Evolutionary conservation across 2,888 invertebrate genomes (phyloP).

Genomic region (Drosophila demipolita): DNA sequence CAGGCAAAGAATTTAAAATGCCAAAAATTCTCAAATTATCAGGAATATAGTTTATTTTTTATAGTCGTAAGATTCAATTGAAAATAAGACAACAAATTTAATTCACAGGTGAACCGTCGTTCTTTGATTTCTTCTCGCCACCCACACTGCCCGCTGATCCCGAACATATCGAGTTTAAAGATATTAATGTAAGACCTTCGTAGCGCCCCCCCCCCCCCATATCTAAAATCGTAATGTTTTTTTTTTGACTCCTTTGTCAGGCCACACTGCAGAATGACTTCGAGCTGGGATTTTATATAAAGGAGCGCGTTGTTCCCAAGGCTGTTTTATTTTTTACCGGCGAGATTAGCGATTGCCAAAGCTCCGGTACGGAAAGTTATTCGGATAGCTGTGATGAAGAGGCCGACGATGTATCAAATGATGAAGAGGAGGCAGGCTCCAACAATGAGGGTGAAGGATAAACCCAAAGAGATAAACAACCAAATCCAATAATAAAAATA

Average conservation of each 20-base stretch:
- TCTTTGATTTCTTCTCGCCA: conserved; percentile 96
- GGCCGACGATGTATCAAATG: conserved; percentile 53
- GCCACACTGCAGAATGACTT: conserved; percentile 90
- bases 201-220: rapidly evolving
- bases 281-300: conserved; percentile 98
- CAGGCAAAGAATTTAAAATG: not conserved
- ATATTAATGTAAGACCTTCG: conserved; percentile 69
- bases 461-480: conserved; percentile 35
- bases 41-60: not conserved
- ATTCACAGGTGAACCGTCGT: conserved; percentile 86
- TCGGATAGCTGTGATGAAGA: conserved; percentile 68
- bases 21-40: not conserved
- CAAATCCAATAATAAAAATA: not conserved
- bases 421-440: conserved; percentile 58
- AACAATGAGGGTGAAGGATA: conserved; percentile 28
- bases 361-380: conserved; percentile 72
- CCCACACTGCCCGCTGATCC: conserved; percentile 85
- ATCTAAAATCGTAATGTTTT: not conserved
- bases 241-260: conserved; percentile 43
- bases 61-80: not conserved
- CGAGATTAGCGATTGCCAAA: conserved; percentile 87
- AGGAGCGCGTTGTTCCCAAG: conserved; percentile 97
- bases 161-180: conserved; percentile 74
- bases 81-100: not conserved
- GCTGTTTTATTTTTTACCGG: conserved; percentile 98